Conservation (phyloP, 1,140 invertebrate genomes). For the Chionoecetes opilio region DNA sequence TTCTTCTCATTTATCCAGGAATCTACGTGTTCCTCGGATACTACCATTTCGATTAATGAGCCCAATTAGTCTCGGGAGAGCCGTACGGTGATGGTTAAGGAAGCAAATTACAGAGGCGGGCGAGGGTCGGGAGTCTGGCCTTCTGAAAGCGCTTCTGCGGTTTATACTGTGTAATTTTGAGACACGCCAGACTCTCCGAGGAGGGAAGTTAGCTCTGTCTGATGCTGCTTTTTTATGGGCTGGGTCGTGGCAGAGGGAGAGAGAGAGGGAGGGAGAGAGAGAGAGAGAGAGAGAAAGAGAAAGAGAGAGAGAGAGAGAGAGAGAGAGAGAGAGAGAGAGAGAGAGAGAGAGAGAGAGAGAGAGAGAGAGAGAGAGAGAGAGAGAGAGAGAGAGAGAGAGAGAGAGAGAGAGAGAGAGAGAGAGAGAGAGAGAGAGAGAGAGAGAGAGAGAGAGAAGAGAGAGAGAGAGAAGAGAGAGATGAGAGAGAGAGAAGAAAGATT, state of each 20-base stretch:
- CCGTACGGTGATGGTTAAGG: conserved; percentile 17
- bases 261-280: not conserved
- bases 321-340: not conserved
- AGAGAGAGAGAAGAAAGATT: no score
- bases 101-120: conserved; percentile 36
- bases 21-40: conserved; percentile 19
- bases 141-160: conserved; percentile 71
- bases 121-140: conserved; percentile 32
- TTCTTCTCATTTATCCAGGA: not conserved
- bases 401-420: no score
- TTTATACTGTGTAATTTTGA: conserved; percentile 74
- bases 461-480: no score
- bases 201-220: conserved; percentile 68
- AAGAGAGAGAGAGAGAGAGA: not conserved
- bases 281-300: not conserved
- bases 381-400: no score
- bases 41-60: conserved; percentile 29
- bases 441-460: no score
- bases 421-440: no score
- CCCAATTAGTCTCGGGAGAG: not conserved
- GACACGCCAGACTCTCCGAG: conserved; percentile 63
- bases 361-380: not conserved
- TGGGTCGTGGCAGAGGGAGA: conserved; percentile 40
- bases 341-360: not conserved
- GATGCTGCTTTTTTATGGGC: conserved; percentile 56